Conservation (phyloP, 2,113 vertebrate genomes). For the Ictidomys tridecemlineatus region DNA sequence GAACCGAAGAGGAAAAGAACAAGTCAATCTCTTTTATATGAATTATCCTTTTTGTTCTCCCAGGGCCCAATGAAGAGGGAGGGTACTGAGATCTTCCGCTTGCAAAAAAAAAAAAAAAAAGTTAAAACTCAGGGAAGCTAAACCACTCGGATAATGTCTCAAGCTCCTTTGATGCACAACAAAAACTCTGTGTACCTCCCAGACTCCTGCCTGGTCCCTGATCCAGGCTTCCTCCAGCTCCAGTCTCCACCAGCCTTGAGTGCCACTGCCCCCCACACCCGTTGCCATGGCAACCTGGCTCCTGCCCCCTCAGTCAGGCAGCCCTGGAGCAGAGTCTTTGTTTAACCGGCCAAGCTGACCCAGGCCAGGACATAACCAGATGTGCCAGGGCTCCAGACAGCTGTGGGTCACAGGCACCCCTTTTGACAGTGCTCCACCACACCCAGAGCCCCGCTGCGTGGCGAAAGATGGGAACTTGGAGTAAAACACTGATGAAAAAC, state of each 20-base stretch:
- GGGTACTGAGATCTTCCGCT: neutral
- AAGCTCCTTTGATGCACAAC: neutral
- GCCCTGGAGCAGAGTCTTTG: neutral
- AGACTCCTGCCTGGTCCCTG: neutral
- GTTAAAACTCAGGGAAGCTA: neutral
- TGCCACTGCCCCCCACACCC: neutral
- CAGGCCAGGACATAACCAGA: neutral
- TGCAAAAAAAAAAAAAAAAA: neutral
- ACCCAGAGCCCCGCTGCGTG: neutral
- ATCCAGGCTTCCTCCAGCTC: neutral
- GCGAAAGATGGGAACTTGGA: neutral
- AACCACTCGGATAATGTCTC: neutral
- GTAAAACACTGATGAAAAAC: neutral
- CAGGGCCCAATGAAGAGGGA: neutral
- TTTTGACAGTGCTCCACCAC: neutral
- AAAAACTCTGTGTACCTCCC: neutral
- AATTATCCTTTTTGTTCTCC: neutral
- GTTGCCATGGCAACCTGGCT: neutral
- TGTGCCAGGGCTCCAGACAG: neutral
- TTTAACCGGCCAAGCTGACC: constrained; percentile 35
- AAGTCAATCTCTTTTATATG: neutral
- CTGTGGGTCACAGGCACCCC: neutral
- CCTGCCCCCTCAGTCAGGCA: neutral
- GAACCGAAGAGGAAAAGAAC: neutral
- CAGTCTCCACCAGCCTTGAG: neutral